Evolutionary conservation across 2,797 vertebrate genomes (phyloP), one percentile per base, ranked within the genome.

Genomic region (Chromobotia macracanthus): DNA sequence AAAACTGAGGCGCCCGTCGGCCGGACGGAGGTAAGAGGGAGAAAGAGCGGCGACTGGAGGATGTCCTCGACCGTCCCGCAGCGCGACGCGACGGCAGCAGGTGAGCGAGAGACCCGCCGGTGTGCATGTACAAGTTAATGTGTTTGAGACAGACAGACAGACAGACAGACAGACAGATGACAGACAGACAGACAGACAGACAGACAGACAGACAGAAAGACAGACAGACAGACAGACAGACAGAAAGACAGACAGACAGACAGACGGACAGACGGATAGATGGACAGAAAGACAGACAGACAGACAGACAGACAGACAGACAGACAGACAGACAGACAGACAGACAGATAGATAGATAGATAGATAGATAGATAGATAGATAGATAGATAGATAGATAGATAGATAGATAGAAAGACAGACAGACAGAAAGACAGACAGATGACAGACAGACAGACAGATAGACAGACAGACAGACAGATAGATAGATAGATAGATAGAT

Each of bases 31-130:
- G n/a, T 38, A 50, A 12, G 15, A 65, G 18, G 53, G 18, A 41
- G 8, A 67, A 13, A 64, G 41, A 60, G 15, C 11, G 25, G 48
- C 51, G 44, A 25, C 55, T 9, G 35, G 81, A 85, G 82, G 77
- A 85, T 84, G 82, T 11, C 38, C 60, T 67, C 53, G 35, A n/a
- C n/a, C 65, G 35, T 53, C 58, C 48, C 68, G 38, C n/a, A 11
- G 38, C 64, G 35, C 38, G 25, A 35, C 25, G 50, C 21, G 64
- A 64, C 65, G 11, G 38, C 61, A 80, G 13, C 44, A 85, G 84
- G 84, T 85, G 77, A 85, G 80, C 23, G 56, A 21, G 58, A 61
- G 9, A 11, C 41, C 9, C 41, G 25, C 25, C 25, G 19, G 0
- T 9, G 18, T 23, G 5, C 9, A 46, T 60, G 63, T 21, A 41